A percentile compares a stretch with the other conserved stretches of the same genome.
phyloP scores from a whole-genome alignment of 2,888 invertebrate genomes.

The Neria commutata region DNA sequence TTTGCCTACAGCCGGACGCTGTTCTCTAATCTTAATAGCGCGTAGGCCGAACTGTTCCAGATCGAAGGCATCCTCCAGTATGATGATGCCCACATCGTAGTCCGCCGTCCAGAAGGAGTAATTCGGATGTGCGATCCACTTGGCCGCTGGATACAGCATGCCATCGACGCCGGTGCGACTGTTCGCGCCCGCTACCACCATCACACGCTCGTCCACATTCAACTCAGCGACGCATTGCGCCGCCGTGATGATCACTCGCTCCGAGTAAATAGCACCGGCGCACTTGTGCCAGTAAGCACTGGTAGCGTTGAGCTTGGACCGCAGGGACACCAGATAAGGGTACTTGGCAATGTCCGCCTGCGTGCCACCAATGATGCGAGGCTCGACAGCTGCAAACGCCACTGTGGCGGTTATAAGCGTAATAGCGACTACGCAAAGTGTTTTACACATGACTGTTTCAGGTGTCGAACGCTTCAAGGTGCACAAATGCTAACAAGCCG shows the following conservation, averaged over 20 bases:
- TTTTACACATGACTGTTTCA: neutral
- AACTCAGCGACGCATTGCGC: slow-evolving; percentile 50
- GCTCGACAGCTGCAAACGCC: slow-evolving; percentile 19
- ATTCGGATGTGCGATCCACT: slow-evolving; percentile 44
- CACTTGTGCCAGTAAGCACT: slow-evolving; percentile 48
- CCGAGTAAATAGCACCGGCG: slow-evolving; percentile 49
- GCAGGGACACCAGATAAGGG: slow-evolving; percentile 49
- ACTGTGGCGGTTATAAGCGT: neutral
- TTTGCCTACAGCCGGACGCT: slow-evolving; percentile 42
- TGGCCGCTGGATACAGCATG: slow-evolving; percentile 39
- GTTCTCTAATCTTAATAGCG: slow-evolving; percentile 49
- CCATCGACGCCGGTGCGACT: slow-evolving; percentile 48
- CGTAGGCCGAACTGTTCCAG: slow-evolving; percentile 56
- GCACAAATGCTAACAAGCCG: neutral
- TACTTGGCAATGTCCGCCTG: slow-evolving; percentile 43
- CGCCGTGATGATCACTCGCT: slow-evolving; percentile 46
- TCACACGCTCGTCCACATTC: slow-evolving; percentile 31
- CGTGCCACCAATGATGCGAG: slow-evolving; percentile 46
- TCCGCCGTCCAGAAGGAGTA: slow-evolving; percentile 54
- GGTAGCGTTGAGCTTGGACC: slow-evolving; percentile 30
- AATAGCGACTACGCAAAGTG: neutral
- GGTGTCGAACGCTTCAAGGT: neutral
- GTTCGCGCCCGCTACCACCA: slow-evolving; percentile 47
- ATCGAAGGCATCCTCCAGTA: slow-evolving; percentile 62
- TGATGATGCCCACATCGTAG: slow-evolving; percentile 60